Evolutionary conservation across 2,888 invertebrate genomes (phyloP), one percentile per base, ranked within the genome.

Genomic region (Ornithoptera alexandrae): DNA sequence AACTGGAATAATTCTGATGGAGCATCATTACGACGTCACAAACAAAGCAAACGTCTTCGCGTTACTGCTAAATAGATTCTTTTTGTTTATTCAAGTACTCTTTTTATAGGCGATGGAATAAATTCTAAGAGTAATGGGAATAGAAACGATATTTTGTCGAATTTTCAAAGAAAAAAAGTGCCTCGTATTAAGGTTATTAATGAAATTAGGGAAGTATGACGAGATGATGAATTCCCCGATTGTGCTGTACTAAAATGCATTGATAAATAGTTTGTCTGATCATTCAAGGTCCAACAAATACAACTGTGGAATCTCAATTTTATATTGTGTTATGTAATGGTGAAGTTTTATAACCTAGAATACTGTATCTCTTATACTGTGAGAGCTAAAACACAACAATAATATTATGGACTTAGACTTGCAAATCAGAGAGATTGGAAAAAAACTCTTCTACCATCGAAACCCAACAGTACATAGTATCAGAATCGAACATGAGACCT

Each of bases 1-100:
- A 15, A 56, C 36, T 64, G 56, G 53, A 64, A 64, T 64, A 39
- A 39, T 56, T 64, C 39, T 56, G 56, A 64, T 36, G 53, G 20
- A 64, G 30, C 53, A 24, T 53, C 53, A 53, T 53, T 53, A 53
- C 53, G 50, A 50, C 39, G 53, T 64, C 64, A 64, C 36, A 56
- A 64, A 64, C 64, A 64, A 64, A 64, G 64, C 56, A 53, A 64
- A 64, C 64, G 53, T 20, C 36, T 64, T 10, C 56, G 39, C 39
- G 53, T 64, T 57, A 64, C 56, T 64, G 36, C 64, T 64, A 64
- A 64, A 64, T 64, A 56, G 56, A 64, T 36, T 56, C 64, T 30
- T 64, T 64, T 39, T 64, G 20, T 64, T 64, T 64, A 64, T n/a
- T 64, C 36, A 20, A 64, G 36, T 64, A 64, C 56, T 64, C 56